These are phyloP conservation scores for Rhea americana DNA, from an alignment of 2,113 vertebrate species.

Conservation along the genomic window DNA sequence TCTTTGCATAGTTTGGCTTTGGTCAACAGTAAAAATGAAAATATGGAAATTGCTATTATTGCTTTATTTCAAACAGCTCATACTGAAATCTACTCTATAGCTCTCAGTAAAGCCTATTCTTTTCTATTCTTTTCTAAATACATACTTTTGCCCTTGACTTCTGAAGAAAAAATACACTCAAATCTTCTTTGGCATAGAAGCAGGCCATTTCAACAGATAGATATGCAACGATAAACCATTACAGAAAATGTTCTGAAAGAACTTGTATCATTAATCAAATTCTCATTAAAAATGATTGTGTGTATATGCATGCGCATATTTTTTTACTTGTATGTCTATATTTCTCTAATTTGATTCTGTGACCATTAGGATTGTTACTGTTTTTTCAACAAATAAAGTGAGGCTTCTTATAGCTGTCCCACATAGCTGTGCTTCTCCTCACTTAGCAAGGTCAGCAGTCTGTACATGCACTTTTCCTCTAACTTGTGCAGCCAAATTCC, in stretches of 20 bases:
- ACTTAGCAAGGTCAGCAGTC: neutral
- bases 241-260: neutral
- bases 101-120: neutral
- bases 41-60: neutral
- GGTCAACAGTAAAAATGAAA: neutral
- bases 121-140: neutral
- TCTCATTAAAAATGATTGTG: neutral
- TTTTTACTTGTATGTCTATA: neutral
- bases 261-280: neutral
- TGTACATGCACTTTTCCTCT: neutral
- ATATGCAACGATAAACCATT: neutral
- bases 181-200: neutral
- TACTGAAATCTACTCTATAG: neutral
- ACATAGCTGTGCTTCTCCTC: neutral
- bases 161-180: neutral
- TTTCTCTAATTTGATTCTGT: neutral
- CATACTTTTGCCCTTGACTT: neutral
- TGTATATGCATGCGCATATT: neutral
- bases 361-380: neutral
- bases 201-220: neutral
- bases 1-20: neutral
- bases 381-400: neutral
- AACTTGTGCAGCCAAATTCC: neutral
- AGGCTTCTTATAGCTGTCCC: neutral
- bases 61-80: neutral